Base-by-base conservation (phyloP, 2,888 invertebrate genomes). In the Tryphoninae sp. region DNA sequence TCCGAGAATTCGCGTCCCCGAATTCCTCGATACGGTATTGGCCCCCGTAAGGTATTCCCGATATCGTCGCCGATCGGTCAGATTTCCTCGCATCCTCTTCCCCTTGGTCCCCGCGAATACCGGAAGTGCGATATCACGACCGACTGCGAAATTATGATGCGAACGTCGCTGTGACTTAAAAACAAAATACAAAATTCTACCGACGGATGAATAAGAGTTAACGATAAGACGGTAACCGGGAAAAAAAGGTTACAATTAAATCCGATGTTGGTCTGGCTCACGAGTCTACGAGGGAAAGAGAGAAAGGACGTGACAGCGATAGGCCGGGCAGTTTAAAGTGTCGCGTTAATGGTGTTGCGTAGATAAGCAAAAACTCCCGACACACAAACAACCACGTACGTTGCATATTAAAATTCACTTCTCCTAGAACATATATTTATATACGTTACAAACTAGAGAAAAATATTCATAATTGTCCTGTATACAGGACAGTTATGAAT, bases 11-110 rank as follows among this genome's bases (percentile, higher is more conserved):
- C 67, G 16, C 22, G 59, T 65, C 59, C 71, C 42, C 49, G n/a
- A 76, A 76, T 80, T 80, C 65, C 61, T 45, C 65, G 80, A 76
- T 80, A 75, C 40, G 71, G 65, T 76, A 76, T 72, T 53, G 75
- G 40, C 19, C 3, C 45, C n/a, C 26, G 33, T 19, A 62, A 68
- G 62, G 68, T 26, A 79, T 75, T 45, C 64, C 58, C 19, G 49
- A 42, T 65, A 49, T 65, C 49, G 65, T n/a, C 16, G n/a, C 16
- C 16, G 19, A 19, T 55, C 16, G 22, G 7, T 55, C 55, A 55
- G 33, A 61, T 61, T 61, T 61, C 61, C 16, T 33, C 61, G 23
- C 3, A 2, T n/a, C 2, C 22, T 19, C 58, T 7, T 1, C 33
- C 13, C 3, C 22, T 0, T 22, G 0, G 3, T 26, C 13, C 16